Conservation (phyloP, 2,888 invertebrate species). For the Merodon equestris region DNA sequence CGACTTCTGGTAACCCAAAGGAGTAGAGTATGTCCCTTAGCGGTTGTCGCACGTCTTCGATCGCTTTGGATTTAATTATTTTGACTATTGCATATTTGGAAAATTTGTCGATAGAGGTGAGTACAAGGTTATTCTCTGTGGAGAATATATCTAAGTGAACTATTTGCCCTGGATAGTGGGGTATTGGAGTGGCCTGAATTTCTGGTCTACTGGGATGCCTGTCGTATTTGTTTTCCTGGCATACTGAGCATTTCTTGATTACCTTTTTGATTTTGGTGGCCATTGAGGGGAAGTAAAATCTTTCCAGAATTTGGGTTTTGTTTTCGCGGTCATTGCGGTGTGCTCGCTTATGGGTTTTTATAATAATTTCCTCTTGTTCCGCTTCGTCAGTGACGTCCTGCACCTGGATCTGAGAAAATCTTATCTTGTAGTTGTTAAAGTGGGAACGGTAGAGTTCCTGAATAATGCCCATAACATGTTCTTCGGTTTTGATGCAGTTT, state of each 20-base stretch:
- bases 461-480: constrained; percentile 40
- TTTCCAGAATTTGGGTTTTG: constrained; percentile 49
- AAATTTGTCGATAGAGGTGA: constrained; percentile 51
- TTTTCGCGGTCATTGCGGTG: constrained; percentile 50
- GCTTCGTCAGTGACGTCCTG: constrained; percentile 30
- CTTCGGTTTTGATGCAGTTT: constrained; percentile 39
- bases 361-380: constrained; percentile 28
- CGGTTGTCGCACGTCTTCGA: constrained; percentile 17
- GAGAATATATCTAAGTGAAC: constrained; percentile 49
- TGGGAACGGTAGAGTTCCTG: constrained; percentile 37
- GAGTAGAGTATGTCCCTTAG: constrained; percentile 23
- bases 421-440: constrained; percentile 30
- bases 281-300: constrained; percentile 56
- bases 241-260: constrained; percentile 53
- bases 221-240: constrained; percentile 50
- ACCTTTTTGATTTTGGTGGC: constrained; percentile 33
- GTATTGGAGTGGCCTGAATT: constrained; percentile 46
- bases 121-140: constrained; percentile 34
- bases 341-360: constrained; percentile 44
- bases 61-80: constrained; percentile 21
- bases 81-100: constrained; percentile 23
- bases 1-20: constrained; percentile 18
- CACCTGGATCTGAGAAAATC: constrained; percentile 31
- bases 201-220: constrained; percentile 42
- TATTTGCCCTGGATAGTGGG: constrained; percentile 47